A percentile compares a stretch with the other conserved stretches of the same genome.
phyloP scores from a whole-genome alignment of 2,888 invertebrate species.

The Urechis unicinctus region DNA sequence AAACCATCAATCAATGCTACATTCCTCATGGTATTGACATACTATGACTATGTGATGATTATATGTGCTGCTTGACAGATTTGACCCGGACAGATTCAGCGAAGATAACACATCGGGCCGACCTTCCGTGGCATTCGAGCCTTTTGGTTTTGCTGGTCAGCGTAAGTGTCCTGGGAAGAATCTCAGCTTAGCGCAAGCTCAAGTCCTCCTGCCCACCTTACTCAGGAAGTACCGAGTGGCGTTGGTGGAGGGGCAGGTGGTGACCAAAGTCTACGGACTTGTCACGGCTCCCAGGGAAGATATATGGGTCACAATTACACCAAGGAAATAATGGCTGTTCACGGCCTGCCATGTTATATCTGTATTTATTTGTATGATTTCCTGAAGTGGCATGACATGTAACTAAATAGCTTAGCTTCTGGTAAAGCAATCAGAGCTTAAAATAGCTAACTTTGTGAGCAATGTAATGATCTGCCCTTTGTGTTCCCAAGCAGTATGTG shows the following conservation, averaged over 20 bases:
- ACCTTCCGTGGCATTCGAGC: constrained; percentile 35
- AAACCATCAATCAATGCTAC: background rate
- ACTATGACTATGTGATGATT: background rate
- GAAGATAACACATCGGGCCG: constrained; percentile 27
- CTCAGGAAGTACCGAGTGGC: constrained; percentile 36
- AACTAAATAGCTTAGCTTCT: too few relatives aligned
- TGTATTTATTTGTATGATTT: too few relatives aligned
- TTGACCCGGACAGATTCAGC: constrained; percentile 46
- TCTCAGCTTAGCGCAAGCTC: constrained; percentile 35
- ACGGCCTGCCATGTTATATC: too few relatives aligned
- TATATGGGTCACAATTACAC: constrained; percentile 7
- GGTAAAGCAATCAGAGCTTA: too few relatives aligned
- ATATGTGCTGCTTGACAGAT: constrained; percentile 25
- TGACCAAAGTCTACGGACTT: constrained; percentile 38
- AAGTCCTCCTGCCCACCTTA: constrained; percentile 31
- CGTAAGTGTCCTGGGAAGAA: constrained; percentile 32
- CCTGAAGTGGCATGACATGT: too few relatives aligned
- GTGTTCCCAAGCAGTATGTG: too few relatives aligned
- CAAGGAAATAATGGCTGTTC: background rate
- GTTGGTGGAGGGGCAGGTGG: constrained; percentile 43
- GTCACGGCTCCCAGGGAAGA: constrained; percentile 44
- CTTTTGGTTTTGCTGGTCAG: constrained; percentile 51
- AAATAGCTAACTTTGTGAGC: too few relatives aligned
- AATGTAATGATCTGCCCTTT: too few relatives aligned
- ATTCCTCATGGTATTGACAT: too few relatives aligned